phyloP scores from a whole-genome alignment of 1,140 invertebrate species.

The Nebria ingens region DNA sequence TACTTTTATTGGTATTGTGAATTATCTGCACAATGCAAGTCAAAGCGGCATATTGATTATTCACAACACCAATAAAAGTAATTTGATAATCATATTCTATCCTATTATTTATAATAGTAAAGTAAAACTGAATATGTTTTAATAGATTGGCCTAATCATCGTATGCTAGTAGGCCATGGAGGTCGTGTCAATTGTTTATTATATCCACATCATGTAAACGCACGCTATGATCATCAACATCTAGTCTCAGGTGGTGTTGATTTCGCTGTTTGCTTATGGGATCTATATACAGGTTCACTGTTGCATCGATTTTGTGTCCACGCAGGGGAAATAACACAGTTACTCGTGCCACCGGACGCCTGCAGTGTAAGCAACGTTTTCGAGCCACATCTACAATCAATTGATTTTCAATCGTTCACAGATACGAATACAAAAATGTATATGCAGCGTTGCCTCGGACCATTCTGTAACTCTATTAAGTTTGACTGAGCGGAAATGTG shows the following conservation, averaged over 20 bases:
- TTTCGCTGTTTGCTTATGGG: constrained; percentile 97
- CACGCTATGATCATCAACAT: constrained; percentile 86
- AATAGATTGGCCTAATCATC: constrained; percentile 81
- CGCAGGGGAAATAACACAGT: constrained; percentile 82
- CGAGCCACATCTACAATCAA: constrained; percentile 12
- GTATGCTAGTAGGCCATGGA: constrained; percentile 80
- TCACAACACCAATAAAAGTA: too few relatives aligned
- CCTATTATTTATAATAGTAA: constrained; percentile 26
- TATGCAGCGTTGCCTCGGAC: constrained; percentile 95
- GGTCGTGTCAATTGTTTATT: constrained; percentile 91
- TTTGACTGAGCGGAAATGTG: constrained; percentile 87
- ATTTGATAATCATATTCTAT: too few relatives aligned
- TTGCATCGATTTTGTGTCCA: constrained; percentile 95
- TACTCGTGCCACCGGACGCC: constrained; percentile 84
- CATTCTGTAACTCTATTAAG: constrained; percentile 93
- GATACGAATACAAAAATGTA: constrained; percentile 85
- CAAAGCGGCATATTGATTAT: too few relatives aligned
- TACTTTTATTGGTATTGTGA: neutral
- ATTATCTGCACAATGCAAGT: too few relatives aligned
- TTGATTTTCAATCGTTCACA: constrained; percentile 32
- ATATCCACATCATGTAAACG: constrained; percentile 86
- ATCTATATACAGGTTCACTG: constrained; percentile 79
- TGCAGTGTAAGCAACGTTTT: constrained; percentile 79
- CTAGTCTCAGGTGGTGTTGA: constrained; percentile 94
- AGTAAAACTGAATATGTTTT: neutral